Percentiles rank a stretch among this genome's conserved stretches.
Evolutionary conservation across 2,113 vertebrate genomes (phyloP).

Genomic region (Tachysurus vachellii): DNA sequence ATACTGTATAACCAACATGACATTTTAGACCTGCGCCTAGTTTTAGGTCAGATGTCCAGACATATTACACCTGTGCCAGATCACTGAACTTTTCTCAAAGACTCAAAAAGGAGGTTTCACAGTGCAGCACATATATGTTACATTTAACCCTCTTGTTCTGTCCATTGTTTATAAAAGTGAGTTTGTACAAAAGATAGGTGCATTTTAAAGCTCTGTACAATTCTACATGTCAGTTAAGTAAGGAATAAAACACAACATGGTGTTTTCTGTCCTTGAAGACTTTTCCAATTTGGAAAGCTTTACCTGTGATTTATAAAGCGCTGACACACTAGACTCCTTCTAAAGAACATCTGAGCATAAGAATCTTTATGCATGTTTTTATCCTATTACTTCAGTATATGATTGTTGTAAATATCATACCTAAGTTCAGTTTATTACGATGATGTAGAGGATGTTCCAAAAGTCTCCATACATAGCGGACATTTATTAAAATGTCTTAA

Average conservation of each 20-base stretch:
- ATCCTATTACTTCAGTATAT: background rate
- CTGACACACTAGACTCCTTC: background rate
- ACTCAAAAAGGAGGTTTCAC: background rate
- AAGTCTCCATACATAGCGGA: too few relatives aligned
- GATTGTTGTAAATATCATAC: background rate
- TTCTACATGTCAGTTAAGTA: background rate
- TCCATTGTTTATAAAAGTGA: background rate
- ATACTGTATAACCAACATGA: slow-evolving; percentile 59
- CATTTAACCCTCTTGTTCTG: background rate
- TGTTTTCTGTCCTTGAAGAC: background rate
- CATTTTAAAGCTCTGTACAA: background rate
- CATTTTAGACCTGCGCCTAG: slow-evolving; percentile 56
- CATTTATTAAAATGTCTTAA: too few relatives aligned
- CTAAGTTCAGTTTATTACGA: background rate
- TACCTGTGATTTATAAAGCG: background rate
- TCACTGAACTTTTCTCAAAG: background rate
- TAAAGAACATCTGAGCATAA: background rate
- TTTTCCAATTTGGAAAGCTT: background rate
- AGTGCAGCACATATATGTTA: background rate
- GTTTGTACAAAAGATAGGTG: background rate
- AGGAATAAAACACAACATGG: background rate
- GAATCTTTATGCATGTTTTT: background rate
- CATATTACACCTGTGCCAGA: background rate
- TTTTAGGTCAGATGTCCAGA: background rate
- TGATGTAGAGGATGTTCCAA: background rate